Conservation (phyloP, 1,140 invertebrate genomes). For the Laupala kohalensis region DNA sequence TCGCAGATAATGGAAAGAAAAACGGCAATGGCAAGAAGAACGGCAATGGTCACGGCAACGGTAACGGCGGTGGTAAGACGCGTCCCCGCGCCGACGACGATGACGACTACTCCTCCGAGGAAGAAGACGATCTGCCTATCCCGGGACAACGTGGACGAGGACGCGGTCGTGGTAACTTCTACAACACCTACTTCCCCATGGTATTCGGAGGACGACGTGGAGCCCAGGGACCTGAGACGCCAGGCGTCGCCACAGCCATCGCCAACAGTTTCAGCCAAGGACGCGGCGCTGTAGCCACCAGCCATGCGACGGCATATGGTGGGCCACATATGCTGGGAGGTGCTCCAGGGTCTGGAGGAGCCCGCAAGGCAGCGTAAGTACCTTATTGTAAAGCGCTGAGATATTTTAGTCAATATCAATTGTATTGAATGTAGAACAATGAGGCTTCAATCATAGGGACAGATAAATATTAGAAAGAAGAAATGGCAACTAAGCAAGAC, state of each 20-base stretch:
- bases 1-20: neutral
- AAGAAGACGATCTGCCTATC: neutral
- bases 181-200: constrained; percentile 46
- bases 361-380: neutral
- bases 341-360: too few species aligned
- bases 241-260: constrained; percentile 40
- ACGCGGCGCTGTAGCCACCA: constrained; percentile 47
- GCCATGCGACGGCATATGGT: constrained; percentile 53
- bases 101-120: constrained; percentile 4
- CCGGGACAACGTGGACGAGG: neutral
- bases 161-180: constrained; percentile 23
- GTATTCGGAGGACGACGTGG: constrained; percentile 32
- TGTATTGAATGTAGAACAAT: too few species aligned
- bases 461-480: too few species aligned
- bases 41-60: neutral
- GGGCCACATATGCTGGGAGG: constrained; percentile 22
- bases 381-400: too few species aligned
- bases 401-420: too few species aligned
- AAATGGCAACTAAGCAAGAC: too few species aligned
- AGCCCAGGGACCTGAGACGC: constrained; percentile 13
- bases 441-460: too few species aligned
- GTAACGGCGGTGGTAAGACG: neutral
- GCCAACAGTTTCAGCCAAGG: constrained; percentile 55
- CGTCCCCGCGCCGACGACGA: neutral
- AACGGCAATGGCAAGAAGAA: constrained; percentile 2